phyloP scores from a whole-genome alignment of 2,797 vertebrate species.

The Eleutherodactylus coqui region DNA sequence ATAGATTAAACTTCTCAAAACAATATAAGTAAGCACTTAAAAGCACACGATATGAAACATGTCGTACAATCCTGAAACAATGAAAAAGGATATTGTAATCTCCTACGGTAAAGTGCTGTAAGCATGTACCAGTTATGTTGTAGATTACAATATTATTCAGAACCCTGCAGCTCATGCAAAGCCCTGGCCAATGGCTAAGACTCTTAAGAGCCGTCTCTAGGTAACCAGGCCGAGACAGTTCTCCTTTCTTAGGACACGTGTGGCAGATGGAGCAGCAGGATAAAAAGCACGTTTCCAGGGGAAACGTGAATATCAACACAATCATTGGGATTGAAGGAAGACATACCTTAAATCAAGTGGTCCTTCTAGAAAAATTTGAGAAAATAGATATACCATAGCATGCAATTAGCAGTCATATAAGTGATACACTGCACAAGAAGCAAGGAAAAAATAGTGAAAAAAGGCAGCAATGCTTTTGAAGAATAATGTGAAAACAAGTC shows the following conservation, averaged over 20 bases:
- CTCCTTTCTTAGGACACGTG: slow-evolving; percentile 56
- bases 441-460: no score
- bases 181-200: slow-evolving; percentile 42
- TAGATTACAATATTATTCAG: slow-evolving; percentile 39
- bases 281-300: slow-evolving; percentile 32
- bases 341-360: slow-evolving; percentile 17
- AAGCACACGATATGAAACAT: slow-evolving; percentile 10
- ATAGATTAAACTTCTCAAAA: neutral
- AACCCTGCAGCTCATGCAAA: slow-evolving; percentile 38
- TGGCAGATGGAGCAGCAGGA: slow-evolving; percentile 63
- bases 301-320: slow-evolving; percentile 50
- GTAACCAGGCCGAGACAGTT: slow-evolving; percentile 61
- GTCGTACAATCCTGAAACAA: neutral
- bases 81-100: slow-evolving; percentile 5
- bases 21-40: neutral
- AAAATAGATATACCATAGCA: neutral
- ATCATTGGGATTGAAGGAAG: slow-evolving; percentile 28
- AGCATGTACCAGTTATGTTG: slow-evolving; percentile 2
- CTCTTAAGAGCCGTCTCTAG: slow-evolving; percentile 64
- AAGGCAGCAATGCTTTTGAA: neutral
- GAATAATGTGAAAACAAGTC: neutral
- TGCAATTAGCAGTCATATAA: neutral
- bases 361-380: neutral
- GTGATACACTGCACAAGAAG: neutral
- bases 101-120: neutral